Base-by-base conservation (phyloP, 2,113 vertebrate species). In the Sturnira hondurensis region DNA sequence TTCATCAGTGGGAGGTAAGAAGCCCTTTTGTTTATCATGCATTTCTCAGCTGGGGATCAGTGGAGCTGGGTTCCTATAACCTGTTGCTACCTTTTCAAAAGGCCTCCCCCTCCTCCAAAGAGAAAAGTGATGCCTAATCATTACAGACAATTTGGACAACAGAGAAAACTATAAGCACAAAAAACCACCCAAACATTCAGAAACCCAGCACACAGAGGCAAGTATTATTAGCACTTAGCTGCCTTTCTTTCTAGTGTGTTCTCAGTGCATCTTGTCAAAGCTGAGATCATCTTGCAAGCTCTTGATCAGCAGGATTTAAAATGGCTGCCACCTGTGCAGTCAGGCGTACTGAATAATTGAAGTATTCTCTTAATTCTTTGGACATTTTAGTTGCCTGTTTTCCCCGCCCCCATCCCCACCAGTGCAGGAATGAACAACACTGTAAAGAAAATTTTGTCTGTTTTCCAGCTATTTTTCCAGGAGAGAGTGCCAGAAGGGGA, bases 1-100 rank as follows among this genome's bases (percentile, higher is more conserved):
- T 88, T 85, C 97, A 61, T 94, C 93, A 20, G 4, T 58, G 63
- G 52, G 45, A 97, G 97, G 92, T 97, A 97, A 98, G 96, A 73
- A 91, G 2, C 50, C 70, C 50, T 76, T 68, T 58, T 50, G 31
- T 61, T 88, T 89, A 84, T 70, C 52, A 52, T 47, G 65, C 24
- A 24, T 78, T 91, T 96, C 45, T 90, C 52, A 83, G 67, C 22
- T 74, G 33, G 33, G 82, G 31, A 73, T 82, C 24, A 65, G 36
- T 86, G 50, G 76, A 88, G 70, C 50, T 4, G 7, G 63, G 63
- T 80, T 95, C 76, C 83, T 89, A 12, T 81, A 95, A 89, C 87
- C 82, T 96, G 89, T 91, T 93, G 96, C 78, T 94, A 45, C 78
- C 78, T 92, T 95, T 95, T 74, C 56, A 43, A 89, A 86, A 93